Conservation (phyloP, 2,888 invertebrate genomes). For the Ryuthela nishihirai region DNA sequence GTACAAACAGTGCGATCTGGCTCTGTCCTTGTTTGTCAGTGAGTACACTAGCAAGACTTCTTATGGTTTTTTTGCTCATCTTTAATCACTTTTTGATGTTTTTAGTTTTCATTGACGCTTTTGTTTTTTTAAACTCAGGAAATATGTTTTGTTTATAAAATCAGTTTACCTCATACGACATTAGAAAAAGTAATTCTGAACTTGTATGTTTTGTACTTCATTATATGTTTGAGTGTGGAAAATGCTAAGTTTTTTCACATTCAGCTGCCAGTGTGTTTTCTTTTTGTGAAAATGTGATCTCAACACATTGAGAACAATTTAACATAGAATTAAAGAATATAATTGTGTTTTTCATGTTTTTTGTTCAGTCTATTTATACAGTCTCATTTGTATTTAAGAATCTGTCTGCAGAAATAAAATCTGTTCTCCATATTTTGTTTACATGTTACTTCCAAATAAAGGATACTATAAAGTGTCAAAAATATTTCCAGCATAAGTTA, state of each 20-base stretch:
- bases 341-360: slow-evolving; percentile 9
- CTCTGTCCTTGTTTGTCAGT: no score
- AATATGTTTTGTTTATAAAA: slow-evolving; percentile 15
- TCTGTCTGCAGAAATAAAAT: slow-evolving; percentile 23
- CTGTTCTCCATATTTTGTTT: no score
- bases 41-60: no score
- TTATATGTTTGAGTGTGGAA: slow-evolving; percentile 6
- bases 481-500: no score
- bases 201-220: slow-evolving; percentile 3
- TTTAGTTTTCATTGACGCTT: neutral
- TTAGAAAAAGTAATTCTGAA: slow-evolving; percentile 5
- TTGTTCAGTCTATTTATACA: slow-evolving; percentile 18
- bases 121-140: slow-evolving; percentile 22
- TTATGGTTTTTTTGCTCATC: neutral
- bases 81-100: neutral
- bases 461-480: no score
- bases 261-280: slow-evolving; percentile 3
- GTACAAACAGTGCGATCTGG: no score
- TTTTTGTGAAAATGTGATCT: neutral
- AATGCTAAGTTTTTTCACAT: slow-evolving; percentile 3
- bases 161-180: slow-evolving; percentile 18
- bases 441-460: no score
- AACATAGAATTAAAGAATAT: no score
- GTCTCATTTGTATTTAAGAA: slow-evolving; percentile 16
- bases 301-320: slow-evolving; percentile 1